Conservation (phyloP, 2,797 vertebrate species). For the Schizopygopsis pylzovi region DNA sequence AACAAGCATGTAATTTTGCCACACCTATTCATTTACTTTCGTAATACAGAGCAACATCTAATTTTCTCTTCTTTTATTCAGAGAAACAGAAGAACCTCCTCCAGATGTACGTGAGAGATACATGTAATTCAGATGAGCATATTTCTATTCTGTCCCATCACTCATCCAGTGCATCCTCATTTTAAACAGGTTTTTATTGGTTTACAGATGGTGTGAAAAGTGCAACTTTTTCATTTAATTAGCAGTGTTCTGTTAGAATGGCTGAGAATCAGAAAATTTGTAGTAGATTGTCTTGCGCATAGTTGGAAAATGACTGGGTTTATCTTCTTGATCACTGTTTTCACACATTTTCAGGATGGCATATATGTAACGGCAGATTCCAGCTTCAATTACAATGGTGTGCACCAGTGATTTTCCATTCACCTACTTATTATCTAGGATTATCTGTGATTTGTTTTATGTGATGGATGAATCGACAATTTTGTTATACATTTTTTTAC, state of each 20-base stretch:
- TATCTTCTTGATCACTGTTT: constrained; percentile 33
- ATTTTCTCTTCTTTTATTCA: not conserved
- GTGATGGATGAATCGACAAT: not conserved
- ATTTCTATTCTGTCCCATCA: constrained; percentile 5
- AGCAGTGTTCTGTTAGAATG: not conserved
- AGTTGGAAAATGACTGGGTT: constrained; percentile 26
- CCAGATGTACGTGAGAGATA: not conserved
- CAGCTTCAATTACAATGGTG: not conserved
- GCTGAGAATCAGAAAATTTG: not conserved
- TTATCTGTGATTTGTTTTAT: not conserved
- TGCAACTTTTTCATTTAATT: not conserved
- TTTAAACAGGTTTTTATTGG: not conserved
- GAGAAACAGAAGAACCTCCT: not conserved
- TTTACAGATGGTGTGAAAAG: not conserved
- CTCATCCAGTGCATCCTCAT: not conserved
- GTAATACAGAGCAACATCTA: not conserved
- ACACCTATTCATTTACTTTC: constrained; percentile 3
- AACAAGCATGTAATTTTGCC: not conserved
- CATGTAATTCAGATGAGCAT: not conserved
- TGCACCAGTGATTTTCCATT: not conserved
- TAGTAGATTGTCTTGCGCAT: not conserved
- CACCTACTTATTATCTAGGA: constrained; percentile 23
- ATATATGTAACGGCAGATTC: not conserved
- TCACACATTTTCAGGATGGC: constrained; percentile 5
- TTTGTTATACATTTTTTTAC: not conserved